Evolutionary conservation across 1,140 invertebrate species (phyloP).

Genomic region (Caenorhabditis inopinata): DNA sequence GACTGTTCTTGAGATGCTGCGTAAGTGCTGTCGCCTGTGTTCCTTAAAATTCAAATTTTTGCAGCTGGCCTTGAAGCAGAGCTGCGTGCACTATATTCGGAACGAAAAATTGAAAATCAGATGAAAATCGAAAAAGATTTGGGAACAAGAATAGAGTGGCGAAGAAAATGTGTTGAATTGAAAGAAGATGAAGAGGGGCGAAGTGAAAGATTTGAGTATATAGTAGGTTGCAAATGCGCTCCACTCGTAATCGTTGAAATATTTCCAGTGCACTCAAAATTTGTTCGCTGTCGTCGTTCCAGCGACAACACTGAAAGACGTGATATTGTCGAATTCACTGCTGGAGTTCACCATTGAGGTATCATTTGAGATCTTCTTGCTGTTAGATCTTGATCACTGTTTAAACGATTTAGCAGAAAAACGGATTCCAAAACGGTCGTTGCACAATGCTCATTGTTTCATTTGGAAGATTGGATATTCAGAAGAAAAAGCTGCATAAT

Average conservation of each 20-base stretch:
- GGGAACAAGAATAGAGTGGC: slow-evolving; percentile 13
- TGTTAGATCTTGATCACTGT: too few relatives aligned
- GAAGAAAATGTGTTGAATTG: slow-evolving; percentile 27
- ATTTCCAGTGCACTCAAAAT: slow-evolving; percentile 8
- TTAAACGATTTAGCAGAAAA: too few relatives aligned
- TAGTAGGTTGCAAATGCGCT: background rate
- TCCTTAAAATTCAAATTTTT: background rate
- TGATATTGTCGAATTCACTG: background rate
- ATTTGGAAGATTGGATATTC: background rate
- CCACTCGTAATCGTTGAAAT: background rate
- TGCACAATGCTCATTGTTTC: slow-evolving; percentile 9
- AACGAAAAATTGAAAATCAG: slow-evolving; percentile 24
- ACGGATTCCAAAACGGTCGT: background rate
- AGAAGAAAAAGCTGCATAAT: background rate
- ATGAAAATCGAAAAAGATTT: background rate
- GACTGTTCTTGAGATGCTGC: background rate
- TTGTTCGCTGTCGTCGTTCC: slow-evolving; percentile 20
- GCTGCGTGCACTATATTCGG: background rate
- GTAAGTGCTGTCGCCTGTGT: background rate
- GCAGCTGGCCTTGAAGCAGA: background rate
- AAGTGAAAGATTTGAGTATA: slow-evolving; percentile 32
- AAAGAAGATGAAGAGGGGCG: background rate
- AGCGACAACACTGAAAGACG: background rate
- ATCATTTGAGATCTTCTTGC: too few relatives aligned
- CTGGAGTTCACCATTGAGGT: background rate